These are phyloP conservation scores for Dendroctonus ponderosae DNA, from an alignment of 1,140 invertebrate species.

Conservation along the genomic window DNA sequence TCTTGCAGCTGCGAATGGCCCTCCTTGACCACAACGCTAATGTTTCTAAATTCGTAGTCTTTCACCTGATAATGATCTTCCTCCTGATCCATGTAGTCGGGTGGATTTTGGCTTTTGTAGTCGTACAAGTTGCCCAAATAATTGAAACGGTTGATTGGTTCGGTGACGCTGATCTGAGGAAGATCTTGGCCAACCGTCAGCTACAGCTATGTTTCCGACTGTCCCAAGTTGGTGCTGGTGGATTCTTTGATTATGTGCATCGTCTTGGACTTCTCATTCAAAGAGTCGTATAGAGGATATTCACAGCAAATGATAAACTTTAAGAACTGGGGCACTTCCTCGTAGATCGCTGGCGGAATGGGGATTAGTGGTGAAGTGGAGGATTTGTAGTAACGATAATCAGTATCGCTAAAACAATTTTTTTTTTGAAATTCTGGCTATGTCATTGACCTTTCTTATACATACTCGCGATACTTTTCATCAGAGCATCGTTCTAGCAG, in stretches of 20 bases:
- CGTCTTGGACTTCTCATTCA: constrained; percentile 64
- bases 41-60: constrained; percentile 6
- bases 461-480: constrained; percentile 83
- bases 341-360: constrained; percentile 79
- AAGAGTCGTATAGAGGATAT: constrained; percentile 79
- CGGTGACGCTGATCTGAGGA: constrained; percentile 41
- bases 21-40: constrained; percentile 12
- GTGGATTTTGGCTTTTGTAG: constrained; percentile 21
- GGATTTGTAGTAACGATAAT: constrained; percentile 82
- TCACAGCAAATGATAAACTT: constrained; percentile 85
- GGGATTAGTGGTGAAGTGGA: constrained; percentile 85
- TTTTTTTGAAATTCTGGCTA: neutral
- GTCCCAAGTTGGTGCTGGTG: constrained; percentile 69
- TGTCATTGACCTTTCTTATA: constrained; percentile 28
- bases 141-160: constrained; percentile 7
- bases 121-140: constrained; percentile 25
- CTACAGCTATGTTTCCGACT: constrained; percentile 70
- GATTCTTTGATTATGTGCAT: constrained; percentile 69
- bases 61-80: neutral
- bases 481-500: constrained; percentile 81
- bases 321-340: constrained; percentile 74
- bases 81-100: constrained; percentile 13
- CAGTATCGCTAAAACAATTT: constrained; percentile 63
- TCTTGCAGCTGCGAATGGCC: neutral
- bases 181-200: constrained; percentile 54